Evolutionary conservation across 2,797 vertebrate genomes (phyloP).

Genomic region (Urosaurus nigricauda): DNA sequence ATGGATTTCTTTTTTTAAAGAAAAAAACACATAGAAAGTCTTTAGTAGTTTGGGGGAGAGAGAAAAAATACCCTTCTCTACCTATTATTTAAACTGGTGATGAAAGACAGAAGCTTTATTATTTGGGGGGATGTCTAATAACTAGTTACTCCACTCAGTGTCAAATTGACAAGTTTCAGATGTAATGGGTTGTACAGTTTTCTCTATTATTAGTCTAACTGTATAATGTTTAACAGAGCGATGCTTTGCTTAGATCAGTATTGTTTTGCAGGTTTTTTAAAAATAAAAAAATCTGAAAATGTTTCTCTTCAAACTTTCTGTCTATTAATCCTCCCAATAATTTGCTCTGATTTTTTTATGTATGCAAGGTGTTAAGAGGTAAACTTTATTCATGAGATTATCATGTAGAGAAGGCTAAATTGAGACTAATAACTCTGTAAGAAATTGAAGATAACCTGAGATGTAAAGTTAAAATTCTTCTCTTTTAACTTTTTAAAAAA

Average conservation of each 20-base stretch:
- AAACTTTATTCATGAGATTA: not conserved
- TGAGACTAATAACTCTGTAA: slow-evolving; percentile 1
- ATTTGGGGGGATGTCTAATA: slow-evolving; percentile 28
- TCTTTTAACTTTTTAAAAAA: not conserved
- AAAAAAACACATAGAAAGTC: slow-evolving; percentile 26
- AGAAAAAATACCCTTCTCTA: not conserved
- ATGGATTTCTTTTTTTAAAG: not conserved
- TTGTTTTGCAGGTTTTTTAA: not conserved
- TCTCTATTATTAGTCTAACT: slow-evolving; percentile 40
- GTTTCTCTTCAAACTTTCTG: not conserved
- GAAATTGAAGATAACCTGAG: not conserved
- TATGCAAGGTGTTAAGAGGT: not conserved
- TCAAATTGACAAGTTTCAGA: slow-evolving; percentile 51
- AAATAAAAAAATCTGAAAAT: not conserved
- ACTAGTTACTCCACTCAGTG: slow-evolving; percentile 47
- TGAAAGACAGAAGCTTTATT: slow-evolving; percentile 46
- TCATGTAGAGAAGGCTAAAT: slow-evolving; percentile 10
- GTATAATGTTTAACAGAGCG: slow-evolving; percentile 36
- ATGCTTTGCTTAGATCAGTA: slow-evolving; percentile 15
- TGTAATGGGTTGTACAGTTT: slow-evolving; percentile 42
- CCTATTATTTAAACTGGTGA: slow-evolving; percentile 38
- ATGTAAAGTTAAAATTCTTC: slow-evolving; percentile 26
- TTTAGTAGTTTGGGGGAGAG: not conserved
- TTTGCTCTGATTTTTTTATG: slow-evolving; percentile 30
- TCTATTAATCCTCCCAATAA: not conserved